Percentiles rank a stretch among this genome's conserved stretches.
These are phyloP conservation scores for Diloba caeruleocephala DNA, from an alignment of 2,888 invertebrate species.

Conservation along the genomic window DNA sequence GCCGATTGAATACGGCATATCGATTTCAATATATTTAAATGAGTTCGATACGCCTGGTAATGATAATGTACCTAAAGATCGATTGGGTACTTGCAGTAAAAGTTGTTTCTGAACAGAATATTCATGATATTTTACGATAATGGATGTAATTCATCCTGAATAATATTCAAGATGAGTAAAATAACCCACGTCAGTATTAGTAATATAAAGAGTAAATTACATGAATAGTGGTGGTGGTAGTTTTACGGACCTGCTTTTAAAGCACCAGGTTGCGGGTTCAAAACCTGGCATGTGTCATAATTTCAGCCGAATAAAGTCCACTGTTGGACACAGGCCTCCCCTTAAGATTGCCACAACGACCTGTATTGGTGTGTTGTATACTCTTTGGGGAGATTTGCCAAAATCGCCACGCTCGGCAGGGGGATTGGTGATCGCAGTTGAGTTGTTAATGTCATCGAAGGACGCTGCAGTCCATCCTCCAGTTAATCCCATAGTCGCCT, in stretches of 20 bases:
- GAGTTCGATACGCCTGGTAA: conserved; percentile 2
- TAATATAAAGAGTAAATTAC: conserved; percentile 13
- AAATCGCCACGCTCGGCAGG: too few species aligned
- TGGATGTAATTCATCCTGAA: neutral
- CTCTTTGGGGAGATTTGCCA: too few species aligned
- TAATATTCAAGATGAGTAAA: neutral
- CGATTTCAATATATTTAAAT: conserved; percentile 15
- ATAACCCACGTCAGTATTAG: neutral
- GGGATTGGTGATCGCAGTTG: too few species aligned
- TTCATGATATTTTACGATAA: neutral
- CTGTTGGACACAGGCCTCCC: too few species aligned
- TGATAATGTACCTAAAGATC: neutral
- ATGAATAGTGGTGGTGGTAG: conserved; percentile 25
- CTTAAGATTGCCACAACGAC: too few species aligned
- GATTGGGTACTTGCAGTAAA: neutral
- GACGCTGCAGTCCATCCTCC: too few species aligned
- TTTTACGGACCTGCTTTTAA: conserved; percentile 16
- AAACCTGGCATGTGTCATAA: too few species aligned
- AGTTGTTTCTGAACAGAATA: neutral
- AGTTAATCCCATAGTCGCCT: too few species aligned
- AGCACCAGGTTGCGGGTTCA: too few species aligned
- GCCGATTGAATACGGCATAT: neutral
- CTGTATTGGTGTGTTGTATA: too few species aligned
- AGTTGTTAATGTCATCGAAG: too few species aligned
- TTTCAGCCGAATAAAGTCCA: too few species aligned